phyloP scores from a whole-genome alignment of 2,113 vertebrate species.

The Nesoenas mayeri region DNA sequence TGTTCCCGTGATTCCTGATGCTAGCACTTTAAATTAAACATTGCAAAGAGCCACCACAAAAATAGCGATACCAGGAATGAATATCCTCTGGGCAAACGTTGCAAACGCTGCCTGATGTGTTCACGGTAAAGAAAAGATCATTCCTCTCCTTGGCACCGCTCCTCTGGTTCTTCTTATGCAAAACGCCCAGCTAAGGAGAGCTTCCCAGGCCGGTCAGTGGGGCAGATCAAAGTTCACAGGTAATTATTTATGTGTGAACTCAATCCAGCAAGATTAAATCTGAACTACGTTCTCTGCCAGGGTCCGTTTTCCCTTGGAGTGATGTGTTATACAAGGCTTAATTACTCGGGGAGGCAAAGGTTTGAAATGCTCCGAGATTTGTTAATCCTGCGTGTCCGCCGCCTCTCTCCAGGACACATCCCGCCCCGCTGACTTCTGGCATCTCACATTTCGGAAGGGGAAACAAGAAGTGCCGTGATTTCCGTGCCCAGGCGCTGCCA shows the following conservation, averaged over 20 bases:
- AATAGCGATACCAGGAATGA: not conserved
- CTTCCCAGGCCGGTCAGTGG: not conserved
- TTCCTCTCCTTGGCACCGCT: not conserved
- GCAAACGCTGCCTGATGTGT: not conserved
- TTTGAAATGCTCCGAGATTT: not conserved
- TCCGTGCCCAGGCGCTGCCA: not conserved
- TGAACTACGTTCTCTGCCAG: not conserved
- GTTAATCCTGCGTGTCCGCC: fast-evolving
- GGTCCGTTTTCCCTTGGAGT: not conserved
- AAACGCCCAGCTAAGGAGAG: not conserved
- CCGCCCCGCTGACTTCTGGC: not conserved
- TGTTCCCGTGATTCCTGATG: constrained; percentile 35
- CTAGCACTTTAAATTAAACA: constrained; percentile 54
- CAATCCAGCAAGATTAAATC: not conserved
- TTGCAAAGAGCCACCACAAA: not conserved
- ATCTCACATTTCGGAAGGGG: not conserved
- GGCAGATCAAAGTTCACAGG: not conserved
- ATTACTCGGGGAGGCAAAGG: fast-evolving
- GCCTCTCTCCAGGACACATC: not conserved
- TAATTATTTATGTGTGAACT: not conserved
- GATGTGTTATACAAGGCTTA: not conserved
- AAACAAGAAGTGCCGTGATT: fast-evolving
- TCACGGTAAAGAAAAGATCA: not conserved
- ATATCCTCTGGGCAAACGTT: constrained; percentile 42
- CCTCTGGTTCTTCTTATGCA: not conserved